A percentile compares a stretch with the other conserved stretches of the same genome.
phyloP scores from a whole-genome alignment of 2,888 invertebrate species.

The Ophion costatus region DNA sequence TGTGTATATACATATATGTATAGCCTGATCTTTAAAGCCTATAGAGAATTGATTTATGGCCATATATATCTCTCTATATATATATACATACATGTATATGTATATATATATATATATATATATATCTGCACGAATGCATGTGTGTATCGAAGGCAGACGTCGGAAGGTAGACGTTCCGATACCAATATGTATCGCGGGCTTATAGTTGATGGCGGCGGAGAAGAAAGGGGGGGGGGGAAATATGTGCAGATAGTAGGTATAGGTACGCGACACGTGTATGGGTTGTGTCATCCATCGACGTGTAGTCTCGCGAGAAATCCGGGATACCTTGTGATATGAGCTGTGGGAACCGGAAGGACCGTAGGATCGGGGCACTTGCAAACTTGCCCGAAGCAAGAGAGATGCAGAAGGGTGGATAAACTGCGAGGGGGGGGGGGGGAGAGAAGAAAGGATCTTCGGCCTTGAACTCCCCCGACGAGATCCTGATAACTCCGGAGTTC shows the following conservation, averaged over 20 bases:
- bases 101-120: too few relatives aligned
- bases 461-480: constrained; percentile 45
- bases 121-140: too few relatives aligned
- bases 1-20: neutral
- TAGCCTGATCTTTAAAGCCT: neutral
- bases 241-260: too few relatives aligned
- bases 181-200: neutral
- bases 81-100: too few relatives aligned
- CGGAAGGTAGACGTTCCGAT: neutral
- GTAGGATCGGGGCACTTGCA: constrained; percentile 26
- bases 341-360: constrained; percentile 30
- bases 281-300: constrained; percentile 27
- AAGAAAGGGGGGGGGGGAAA: too few relatives aligned
- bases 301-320: constrained; percentile 47
- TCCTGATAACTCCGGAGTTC: constrained; percentile 21
- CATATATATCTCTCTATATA: too few relatives aligned
- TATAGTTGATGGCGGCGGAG: too few relatives aligned
- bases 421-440: neutral
- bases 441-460: constrained; percentile 12
- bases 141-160: neutral
- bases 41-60: too few relatives aligned
- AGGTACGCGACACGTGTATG: neutral
- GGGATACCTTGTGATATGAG: constrained; percentile 8
- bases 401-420: neutral
- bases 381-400: constrained; percentile 2